Conservation (phyloP, 2,888 invertebrate genomes). For the Coelogynopora nodosa region DNA sequence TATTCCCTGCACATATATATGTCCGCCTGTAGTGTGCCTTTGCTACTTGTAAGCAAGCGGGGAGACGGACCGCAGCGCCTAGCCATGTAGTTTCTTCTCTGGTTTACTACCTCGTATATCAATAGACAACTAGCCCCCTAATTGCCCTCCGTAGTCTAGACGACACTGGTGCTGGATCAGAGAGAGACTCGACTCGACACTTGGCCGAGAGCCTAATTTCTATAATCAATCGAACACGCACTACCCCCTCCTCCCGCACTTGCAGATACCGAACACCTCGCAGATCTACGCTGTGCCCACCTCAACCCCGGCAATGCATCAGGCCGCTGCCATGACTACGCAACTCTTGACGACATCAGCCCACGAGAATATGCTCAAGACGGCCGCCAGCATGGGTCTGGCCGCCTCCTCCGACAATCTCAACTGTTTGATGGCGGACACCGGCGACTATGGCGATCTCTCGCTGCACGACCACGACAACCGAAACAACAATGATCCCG, state of each 20-base stretch:
- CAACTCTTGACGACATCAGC: neutral
- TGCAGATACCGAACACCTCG: constrained; percentile 9
- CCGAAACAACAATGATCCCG: neutral
- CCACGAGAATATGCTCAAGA: constrained; percentile 1
- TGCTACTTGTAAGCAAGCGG: neutral
- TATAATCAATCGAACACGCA: too few relatives aligned
- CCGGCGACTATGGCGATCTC: neutral
- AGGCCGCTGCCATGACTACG: neutral
- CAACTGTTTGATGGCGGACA: neutral
- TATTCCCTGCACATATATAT: neutral
- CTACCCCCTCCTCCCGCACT: too few relatives aligned
- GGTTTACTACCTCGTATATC: too few relatives aligned
- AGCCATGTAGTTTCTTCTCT: neutral
- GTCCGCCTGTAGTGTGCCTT: neutral
- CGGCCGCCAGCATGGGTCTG: neutral
- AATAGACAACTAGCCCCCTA: too few relatives aligned
- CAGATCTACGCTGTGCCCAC: constrained; percentile 12
- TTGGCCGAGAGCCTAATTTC: neutral
- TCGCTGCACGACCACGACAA: neutral
- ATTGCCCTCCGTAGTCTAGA: too few relatives aligned
- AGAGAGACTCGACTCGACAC: neutral
- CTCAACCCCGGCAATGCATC: neutral
- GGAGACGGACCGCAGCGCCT: neutral
- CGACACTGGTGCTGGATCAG: neutral
- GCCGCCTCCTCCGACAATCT: neutral